Base-by-base conservation (phyloP, 2,888 invertebrate genomes). In the Copidosoma aretas region DNA sequence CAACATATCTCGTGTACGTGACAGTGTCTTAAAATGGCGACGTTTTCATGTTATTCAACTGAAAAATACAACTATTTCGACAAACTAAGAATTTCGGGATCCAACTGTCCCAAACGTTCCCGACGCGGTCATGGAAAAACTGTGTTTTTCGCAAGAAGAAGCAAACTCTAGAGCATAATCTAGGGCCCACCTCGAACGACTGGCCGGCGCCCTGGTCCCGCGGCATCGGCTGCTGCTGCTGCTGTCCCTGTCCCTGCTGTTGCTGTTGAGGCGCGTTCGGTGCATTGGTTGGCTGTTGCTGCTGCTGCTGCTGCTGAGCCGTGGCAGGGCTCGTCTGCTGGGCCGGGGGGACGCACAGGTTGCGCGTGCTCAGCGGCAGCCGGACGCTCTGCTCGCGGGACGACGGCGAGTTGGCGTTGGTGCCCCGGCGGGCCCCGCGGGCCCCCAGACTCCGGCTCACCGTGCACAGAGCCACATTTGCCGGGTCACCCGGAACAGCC, bases 401-500 rank as follows among this genome's bases (percentile, higher is more conserved):
- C 61, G 49, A 46, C 22, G 49, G n/a, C 39, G 64, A 10, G 60
- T 54, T 72, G 52, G n/a, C 25, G 70, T 68, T 60, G 54, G 53
- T 19, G 66, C 78, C 78, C 68, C 76, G 75, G 71, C 80, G 80
- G 79, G 79, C 78, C 79, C 77, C 77, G 64, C 80, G 79, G 80
- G 79, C 78, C 75, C 79, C 79, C 78, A 78, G 79, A 75, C 79
- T 79, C 75, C 76, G 79, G 77, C 79, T 81, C 81, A 82, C 81
- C 80, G 81, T 82, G 76, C 82, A 82, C 82, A 82, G 78, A 82
- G 82, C 81, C 81, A 82, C 82, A 82, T 82, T 81, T 81, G 81
- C 81, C 78, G 81, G 77, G 75, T 77, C 43, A 46, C 21, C 15
- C 52, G 32, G 60, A 32, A 54, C 2, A 21, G 14, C 10, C 39